Evolutionary conservation across 2,113 vertebrate species (phyloP).

Genomic region (Aldabrachelys gigantea): DNA sequence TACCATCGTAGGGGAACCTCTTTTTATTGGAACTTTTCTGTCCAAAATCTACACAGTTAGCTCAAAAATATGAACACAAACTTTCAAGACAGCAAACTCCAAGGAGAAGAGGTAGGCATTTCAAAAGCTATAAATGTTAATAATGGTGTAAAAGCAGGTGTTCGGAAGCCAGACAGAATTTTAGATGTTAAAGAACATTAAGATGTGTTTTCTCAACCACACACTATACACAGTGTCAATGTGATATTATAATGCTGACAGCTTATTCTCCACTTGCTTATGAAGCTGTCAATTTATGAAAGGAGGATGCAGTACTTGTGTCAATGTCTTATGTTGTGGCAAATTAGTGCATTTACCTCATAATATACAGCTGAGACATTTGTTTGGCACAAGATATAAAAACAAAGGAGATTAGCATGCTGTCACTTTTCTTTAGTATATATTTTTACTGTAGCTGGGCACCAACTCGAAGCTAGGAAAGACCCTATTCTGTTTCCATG

Average conservation of each 20-base stretch:
- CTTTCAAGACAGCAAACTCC: neutral
- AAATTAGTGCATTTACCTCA: slow-evolving; percentile 16
- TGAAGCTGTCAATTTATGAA: slow-evolving; percentile 14
- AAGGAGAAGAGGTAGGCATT: neutral
- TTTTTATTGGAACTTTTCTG: slow-evolving; percentile 53
- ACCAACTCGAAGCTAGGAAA: slow-evolving; percentile 19
- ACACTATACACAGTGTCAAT: neutral
- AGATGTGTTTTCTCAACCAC: neutral
- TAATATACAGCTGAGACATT: neutral
- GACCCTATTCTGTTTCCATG: slow-evolving; percentile 27
- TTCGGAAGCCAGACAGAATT: slow-evolving; percentile 11
- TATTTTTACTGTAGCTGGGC: slow-evolving; percentile 18
- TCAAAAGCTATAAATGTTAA: neutral
- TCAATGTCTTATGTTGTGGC: neutral
- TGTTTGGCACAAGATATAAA: slow-evolving; percentile 21
- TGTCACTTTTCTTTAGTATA: neutral
- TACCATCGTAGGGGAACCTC: neutral
- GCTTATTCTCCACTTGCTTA: slow-evolving; percentile 20
- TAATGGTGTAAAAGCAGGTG: neutral
- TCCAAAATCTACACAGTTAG: neutral
- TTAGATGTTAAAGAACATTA: slow-evolving; percentile 2
- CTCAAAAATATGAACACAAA: neutral
- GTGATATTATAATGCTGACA: slow-evolving; percentile 10
- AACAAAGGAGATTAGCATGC: slow-evolving; percentile 17
- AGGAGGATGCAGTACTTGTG: neutral